These are phyloP conservation scores for Camelus dromedarius DNA, from an alignment of 2,113 vertebrate species.

Conservation along the genomic window DNA sequence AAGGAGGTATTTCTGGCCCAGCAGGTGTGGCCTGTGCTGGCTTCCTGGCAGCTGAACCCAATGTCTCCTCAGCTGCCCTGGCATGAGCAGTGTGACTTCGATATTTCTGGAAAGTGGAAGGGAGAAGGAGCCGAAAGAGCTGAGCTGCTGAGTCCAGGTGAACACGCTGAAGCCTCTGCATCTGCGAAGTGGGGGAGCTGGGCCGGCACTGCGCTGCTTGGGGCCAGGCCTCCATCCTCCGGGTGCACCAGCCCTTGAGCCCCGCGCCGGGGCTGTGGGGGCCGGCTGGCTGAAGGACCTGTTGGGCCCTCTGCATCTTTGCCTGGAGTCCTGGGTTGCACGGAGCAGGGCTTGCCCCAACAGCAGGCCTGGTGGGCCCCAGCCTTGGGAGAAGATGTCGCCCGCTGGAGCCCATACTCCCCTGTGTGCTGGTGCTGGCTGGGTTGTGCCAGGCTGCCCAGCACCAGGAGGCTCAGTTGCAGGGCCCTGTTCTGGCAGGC, in stretches of 20 bases:
- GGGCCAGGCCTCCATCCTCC: background rate
- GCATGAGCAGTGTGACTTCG: background rate
- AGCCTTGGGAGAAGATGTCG: background rate
- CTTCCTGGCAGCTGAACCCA: slow-evolving; percentile 24
- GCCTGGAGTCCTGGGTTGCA: background rate
- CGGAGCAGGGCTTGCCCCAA: background rate
- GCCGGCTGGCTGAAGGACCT: background rate
- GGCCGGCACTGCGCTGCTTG: fast-evolving
- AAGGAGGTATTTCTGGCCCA: slow-evolving; percentile 58
- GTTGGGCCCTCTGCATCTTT: background rate
- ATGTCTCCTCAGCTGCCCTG: background rate
- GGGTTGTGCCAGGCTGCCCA: background rate
- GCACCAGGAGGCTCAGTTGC: too few relatives aligned
- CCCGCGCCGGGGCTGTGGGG: background rate
- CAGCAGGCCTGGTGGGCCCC: background rate
- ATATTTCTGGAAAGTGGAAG: slow-evolving; percentile 73
- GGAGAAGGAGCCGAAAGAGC: background rate
- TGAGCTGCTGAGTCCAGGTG: background rate
- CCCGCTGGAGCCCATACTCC: background rate
- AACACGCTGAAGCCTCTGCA: background rate
- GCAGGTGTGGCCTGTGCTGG: slow-evolving; percentile 66
- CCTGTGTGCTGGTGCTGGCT: too few relatives aligned
- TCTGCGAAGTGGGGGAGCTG: background rate
- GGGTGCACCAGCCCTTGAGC: background rate
- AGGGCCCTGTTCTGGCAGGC: background rate